These are phyloP conservation scores for Steatornis caripensis DNA, from an alignment of 2,113 vertebrate genomes.

Conservation along the genomic window DNA sequence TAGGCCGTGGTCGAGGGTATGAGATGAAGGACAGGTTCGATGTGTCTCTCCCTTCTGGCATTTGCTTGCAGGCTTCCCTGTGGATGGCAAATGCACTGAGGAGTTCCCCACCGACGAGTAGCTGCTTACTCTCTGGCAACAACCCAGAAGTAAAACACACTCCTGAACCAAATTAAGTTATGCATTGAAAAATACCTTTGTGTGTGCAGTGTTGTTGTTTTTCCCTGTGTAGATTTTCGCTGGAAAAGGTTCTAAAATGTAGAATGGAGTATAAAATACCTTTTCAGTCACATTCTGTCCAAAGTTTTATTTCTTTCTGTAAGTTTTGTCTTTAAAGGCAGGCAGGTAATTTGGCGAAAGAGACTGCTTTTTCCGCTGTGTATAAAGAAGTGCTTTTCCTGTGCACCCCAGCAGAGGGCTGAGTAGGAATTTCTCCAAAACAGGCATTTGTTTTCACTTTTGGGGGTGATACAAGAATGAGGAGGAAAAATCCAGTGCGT, in stretches of 20 bases:
- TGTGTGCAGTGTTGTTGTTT: not conserved
- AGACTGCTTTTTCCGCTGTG: not conserved
- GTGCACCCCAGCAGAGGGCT: conserved; percentile 22
- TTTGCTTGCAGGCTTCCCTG: not conserved
- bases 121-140: not conserved
- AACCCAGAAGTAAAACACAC: not conserved
- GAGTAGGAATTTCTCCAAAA: not conserved
- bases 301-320: not conserved
- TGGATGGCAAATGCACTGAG: rapidly evolving
- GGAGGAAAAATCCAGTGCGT: not conserved
- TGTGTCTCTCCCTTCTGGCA: not conserved
- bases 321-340: not conserved
- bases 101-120: not conserved
- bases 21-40: too few relatives aligned
- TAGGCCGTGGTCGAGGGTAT: too few relatives aligned
- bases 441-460: not conserved
- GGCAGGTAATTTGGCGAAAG: not conserved
- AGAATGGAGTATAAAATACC: not conserved
- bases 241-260: not conserved
- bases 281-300: not conserved
- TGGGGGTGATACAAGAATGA: not conserved
- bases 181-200: not conserved
- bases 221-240: not conserved
- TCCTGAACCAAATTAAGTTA: too few relatives aligned
- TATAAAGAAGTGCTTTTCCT: not conserved